Evolutionary conservation across 2,888 invertebrate genomes (phyloP).

Genomic region (Acronicta aceris): DNA sequence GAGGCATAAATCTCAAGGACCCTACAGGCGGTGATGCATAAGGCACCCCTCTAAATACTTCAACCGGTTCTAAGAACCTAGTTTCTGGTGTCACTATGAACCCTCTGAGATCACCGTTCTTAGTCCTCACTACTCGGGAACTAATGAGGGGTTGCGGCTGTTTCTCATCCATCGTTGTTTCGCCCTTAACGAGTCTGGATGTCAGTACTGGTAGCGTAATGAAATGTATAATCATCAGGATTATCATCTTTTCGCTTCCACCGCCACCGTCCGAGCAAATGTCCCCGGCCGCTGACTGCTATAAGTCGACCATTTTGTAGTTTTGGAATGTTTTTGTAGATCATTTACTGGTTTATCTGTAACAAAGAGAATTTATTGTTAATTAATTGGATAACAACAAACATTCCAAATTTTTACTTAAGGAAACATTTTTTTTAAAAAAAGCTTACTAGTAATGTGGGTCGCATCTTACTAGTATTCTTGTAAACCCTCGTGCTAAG

Average conservation of each 20-base stretch:
- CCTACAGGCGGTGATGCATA: conserved; percentile 98
- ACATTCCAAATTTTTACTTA: neutral
- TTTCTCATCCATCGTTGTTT: conserved; percentile 87
- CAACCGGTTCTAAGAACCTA: conserved; percentile 95
- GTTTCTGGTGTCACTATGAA: conserved; percentile 95
- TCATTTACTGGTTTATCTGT: conserved; percentile 81
- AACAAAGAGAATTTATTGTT: conserved; percentile 65
- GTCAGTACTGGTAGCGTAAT: conserved; percentile 86
- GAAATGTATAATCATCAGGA: conserved; percentile 82
- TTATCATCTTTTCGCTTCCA: conserved; percentile 84
- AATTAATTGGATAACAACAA: neutral
- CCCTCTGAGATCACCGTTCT: conserved; percentile 96
- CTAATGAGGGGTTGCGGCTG: conserved; percentile 89
- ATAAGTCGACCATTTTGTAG: conserved; percentile 84
- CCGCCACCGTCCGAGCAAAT: conserved; percentile 76
- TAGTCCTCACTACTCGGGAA: conserved; percentile 95
- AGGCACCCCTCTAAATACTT: conserved; percentile 97
- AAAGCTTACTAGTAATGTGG: too few species aligned
- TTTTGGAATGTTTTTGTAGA: conserved; percentile 62
- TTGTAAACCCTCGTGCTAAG: too few species aligned
- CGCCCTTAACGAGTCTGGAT: conserved; percentile 81
- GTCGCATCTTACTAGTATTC: too few species aligned
- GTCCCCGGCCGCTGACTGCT: conserved; percentile 74
- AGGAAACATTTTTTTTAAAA: too few species aligned
- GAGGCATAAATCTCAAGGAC: conserved; percentile 98